Percentiles rank a stretch among this genome's conserved stretches.
Conservation (phyloP, 1,140 invertebrate genomes). For the Drosophila takahashii region DNA sequence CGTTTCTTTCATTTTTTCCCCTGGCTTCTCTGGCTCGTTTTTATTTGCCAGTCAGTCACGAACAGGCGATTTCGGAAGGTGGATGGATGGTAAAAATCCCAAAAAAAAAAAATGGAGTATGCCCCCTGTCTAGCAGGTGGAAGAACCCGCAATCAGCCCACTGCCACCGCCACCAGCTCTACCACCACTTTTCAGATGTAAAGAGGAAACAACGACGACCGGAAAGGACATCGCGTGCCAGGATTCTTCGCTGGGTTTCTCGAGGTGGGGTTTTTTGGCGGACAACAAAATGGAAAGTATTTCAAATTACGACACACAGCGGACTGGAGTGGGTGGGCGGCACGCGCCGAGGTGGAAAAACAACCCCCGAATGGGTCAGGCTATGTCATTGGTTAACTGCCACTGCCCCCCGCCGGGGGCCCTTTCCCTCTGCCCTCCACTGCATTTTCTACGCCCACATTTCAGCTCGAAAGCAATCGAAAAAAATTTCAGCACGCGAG, state of each 20-base stretch:
- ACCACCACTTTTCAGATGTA: slow-evolving; percentile 37
- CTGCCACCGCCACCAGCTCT: not conserved
- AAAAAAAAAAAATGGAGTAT: slow-evolving; percentile 54
- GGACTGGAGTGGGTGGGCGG: slow-evolving; percentile 6
- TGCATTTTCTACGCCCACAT: slow-evolving; percentile 26
- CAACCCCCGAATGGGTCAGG: slow-evolving; percentile 37
- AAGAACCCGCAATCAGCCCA: slow-evolving; percentile 5
- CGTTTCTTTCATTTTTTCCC: slow-evolving; percentile 49
- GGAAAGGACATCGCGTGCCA: slow-evolving; percentile 84
- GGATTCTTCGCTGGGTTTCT: slow-evolving; percentile 28
- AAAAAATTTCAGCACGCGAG: slow-evolving; percentile 77
- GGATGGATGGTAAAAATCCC: not conserved
- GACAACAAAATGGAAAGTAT: slow-evolving; percentile 81
- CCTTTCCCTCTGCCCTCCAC: not conserved
- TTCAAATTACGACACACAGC: slow-evolving; percentile 71
- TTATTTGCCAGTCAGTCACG: slow-evolving; percentile 62
- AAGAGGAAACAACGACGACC: slow-evolving; percentile 77
- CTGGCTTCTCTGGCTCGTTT: slow-evolving; percentile 10
- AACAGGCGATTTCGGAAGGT: slow-evolving; percentile 69
- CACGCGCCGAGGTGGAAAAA: slow-evolving; percentile 50
- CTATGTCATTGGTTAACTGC: slow-evolving; percentile 78
- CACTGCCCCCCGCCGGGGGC: slow-evolving; percentile 9
- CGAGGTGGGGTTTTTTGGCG: slow-evolving; percentile 3
- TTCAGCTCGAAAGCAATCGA: slow-evolving; percentile 69
- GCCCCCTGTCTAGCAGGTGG: slow-evolving; percentile 20